phyloP scores from a whole-genome alignment of 2,797 vertebrate species.

The Neoniphon sammara region DNA sequence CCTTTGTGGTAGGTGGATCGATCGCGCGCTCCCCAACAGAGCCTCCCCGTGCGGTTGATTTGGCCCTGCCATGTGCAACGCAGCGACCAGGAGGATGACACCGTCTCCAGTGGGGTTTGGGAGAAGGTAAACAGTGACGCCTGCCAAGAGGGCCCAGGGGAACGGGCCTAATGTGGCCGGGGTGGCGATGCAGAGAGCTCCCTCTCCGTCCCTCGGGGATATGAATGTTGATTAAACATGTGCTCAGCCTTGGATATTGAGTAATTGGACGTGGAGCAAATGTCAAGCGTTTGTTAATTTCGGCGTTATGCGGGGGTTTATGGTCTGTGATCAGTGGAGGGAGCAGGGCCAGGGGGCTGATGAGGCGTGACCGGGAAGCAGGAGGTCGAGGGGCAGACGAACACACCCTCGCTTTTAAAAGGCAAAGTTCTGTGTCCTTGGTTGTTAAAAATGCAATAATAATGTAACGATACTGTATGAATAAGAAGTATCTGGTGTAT shows the following conservation, averaged over 20 bases:
- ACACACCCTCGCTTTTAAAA: not conserved
- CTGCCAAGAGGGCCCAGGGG: constrained; percentile 57
- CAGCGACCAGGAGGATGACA: constrained; percentile 12
- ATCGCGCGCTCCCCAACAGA: constrained; percentile 14
- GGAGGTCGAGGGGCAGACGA: constrained; percentile 1
- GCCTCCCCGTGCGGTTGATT: constrained; percentile 22
- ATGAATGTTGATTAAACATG: constrained; percentile 81
- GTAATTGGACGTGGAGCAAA: constrained; percentile 75
- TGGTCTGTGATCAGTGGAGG: constrained; percentile 58
- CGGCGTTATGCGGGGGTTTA: constrained; percentile 54
- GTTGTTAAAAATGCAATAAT: constrained; percentile 4
- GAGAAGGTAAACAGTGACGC: constrained; percentile 58
- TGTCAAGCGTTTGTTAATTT: constrained; percentile 77
- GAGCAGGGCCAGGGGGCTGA: constrained; percentile 27
- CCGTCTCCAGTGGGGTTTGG: constrained; percentile 33
- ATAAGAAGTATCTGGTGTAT: not conserved
- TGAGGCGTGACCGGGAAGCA: constrained; percentile 49
- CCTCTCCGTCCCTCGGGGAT: constrained; percentile 62
- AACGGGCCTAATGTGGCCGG: constrained; percentile 63
- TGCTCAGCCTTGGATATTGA: constrained; percentile 76
- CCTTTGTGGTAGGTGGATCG: constrained; percentile 36
- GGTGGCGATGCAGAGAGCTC: constrained; percentile 63
- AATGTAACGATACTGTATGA: not conserved
- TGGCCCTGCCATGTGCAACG: constrained; percentile 46
- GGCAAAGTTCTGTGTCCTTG: not conserved